These are phyloP conservation scores for Drosophila colorata DNA, from an alignment of 2,888 invertebrate species.

Conservation along the genomic window DNA sequence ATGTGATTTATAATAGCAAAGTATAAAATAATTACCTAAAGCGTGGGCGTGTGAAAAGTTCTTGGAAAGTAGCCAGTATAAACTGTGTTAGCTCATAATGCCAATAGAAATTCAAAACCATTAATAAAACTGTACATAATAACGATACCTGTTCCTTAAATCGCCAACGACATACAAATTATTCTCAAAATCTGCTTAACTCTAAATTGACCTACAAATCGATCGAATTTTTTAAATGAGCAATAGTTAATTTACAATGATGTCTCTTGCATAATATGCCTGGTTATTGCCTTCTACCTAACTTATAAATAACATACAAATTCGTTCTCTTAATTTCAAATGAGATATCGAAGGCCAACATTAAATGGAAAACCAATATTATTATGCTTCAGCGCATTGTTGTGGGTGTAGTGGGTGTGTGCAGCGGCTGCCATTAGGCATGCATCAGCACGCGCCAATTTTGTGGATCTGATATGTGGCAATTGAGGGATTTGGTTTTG, in stretches of 20 bases:
- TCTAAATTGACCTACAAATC: slow-evolving; percentile 56
- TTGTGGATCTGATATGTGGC: slow-evolving; percentile 45
- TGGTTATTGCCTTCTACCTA: slow-evolving; percentile 34
- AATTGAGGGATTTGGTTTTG: slow-evolving; percentile 43
- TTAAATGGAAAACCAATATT: slow-evolving; percentile 66
- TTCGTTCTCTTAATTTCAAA: slow-evolving; percentile 64
- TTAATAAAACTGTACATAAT: too few species aligned
- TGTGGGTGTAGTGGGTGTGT: slow-evolving; percentile 5
- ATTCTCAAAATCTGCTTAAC: background rate
- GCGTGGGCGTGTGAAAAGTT: too few species aligned
- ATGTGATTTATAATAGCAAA: too few species aligned
- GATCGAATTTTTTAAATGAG: slow-evolving; percentile 43
- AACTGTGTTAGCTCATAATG: slow-evolving; percentile 1
- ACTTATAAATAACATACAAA: slow-evolving; percentile 69
- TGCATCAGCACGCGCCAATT: slow-evolving; percentile 59
- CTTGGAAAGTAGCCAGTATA: slow-evolving; percentile 10
- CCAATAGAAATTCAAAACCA: too few species aligned
- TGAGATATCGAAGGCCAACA: slow-evolving; percentile 39
- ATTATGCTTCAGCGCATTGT: slow-evolving; percentile 54
- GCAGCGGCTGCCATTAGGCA: slow-evolving; percentile 47
- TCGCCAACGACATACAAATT: too few species aligned
- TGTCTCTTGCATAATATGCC: slow-evolving; percentile 30
- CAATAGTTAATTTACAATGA: slow-evolving; percentile 43
- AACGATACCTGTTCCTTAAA: too few species aligned
- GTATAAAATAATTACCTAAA: too few species aligned